A percentile compares a stretch with the other conserved stretches of the same genome.
Conservation (phyloP, 2,113 vertebrate species). For the Hipposideros armiger region DNA sequence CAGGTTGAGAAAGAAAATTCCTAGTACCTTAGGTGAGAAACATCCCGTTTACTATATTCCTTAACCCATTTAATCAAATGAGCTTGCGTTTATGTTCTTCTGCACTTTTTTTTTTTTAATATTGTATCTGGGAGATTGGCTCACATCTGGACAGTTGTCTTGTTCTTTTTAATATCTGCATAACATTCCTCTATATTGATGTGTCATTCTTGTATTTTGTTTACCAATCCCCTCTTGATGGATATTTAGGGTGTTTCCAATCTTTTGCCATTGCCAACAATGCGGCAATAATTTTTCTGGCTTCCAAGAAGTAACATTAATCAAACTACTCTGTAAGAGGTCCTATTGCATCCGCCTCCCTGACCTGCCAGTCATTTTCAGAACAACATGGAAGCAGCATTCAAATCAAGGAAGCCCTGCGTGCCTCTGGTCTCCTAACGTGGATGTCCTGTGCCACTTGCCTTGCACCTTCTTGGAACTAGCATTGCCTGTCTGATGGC, state of each 20-base stretch:
- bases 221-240: neutral
- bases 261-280: neutral
- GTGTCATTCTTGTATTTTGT: neutral
- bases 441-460: neutral
- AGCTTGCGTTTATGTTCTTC: neutral
- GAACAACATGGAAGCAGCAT: neutral
- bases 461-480: neutral
- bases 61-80: neutral
- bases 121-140: neutral
- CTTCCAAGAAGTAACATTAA: slow-evolving; percentile 59
- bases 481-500: neutral
- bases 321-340: slow-evolving; percentile 37
- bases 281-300: slow-evolving; percentile 24
- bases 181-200: neutral
- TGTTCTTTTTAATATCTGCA: neutral
- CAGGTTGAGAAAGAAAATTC: neutral
- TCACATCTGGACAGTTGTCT: neutral
- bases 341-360: neutral
- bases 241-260: slow-evolving; percentile 66
- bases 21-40: neutral
- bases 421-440: neutral
- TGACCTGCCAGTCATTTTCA: neutral
- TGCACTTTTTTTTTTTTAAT: neutral
- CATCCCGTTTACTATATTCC: neutral
- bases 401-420: neutral